These are phyloP conservation scores for Drosophila prostipennis DNA, from an alignment of 2,888 invertebrate species.

Conservation along the genomic window DNA sequence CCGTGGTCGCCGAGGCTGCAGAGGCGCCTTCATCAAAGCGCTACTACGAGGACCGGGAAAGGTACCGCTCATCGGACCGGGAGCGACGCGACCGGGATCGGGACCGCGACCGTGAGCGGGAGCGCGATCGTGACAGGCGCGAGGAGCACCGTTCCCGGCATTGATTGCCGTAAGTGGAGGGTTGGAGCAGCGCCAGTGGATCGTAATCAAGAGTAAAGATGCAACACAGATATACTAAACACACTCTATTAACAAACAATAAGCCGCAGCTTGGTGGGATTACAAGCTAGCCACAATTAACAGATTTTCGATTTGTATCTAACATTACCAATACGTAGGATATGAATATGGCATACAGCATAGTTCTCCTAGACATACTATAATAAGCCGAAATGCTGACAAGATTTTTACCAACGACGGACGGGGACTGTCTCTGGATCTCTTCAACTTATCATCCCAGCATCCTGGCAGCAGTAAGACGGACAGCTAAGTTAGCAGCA, in stretches of 20 bases:
- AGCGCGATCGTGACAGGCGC: constrained; percentile 87
- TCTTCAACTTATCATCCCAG: not conserved
- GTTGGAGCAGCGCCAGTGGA: constrained; percentile 19
- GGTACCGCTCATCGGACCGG: constrained; percentile 90
- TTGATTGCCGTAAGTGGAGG: constrained; percentile 77
- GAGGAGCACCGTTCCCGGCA: constrained; percentile 90
- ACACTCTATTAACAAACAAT: constrained; percentile 61
- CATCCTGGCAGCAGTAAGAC: not conserved
- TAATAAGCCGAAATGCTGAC: constrained; percentile 73
- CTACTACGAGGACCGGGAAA: constrained; percentile 95
- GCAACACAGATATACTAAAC: constrained; percentile 56
- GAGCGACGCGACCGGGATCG: constrained; percentile 88
- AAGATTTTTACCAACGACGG: constrained; percentile 40
- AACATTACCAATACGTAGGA: constrained; percentile 80
- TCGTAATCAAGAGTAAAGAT: constrained; percentile 52
- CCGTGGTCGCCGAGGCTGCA: constrained; percentile 84
- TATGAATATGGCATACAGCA: constrained; percentile 74
- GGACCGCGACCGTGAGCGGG: constrained; percentile 88
- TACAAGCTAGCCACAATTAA: constrained; percentile 55
- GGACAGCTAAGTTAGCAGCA: constrained; percentile 1
- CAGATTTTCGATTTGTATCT: constrained; percentile 72
- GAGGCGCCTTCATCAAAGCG: constrained; percentile 84
- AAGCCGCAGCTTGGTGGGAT: constrained; percentile 48
- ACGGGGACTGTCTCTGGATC: constrained; percentile 52
- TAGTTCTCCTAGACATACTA: constrained; percentile 78